Conservation (phyloP, 1,140 invertebrate species). For the Hesperophylax magnus region DNA sequence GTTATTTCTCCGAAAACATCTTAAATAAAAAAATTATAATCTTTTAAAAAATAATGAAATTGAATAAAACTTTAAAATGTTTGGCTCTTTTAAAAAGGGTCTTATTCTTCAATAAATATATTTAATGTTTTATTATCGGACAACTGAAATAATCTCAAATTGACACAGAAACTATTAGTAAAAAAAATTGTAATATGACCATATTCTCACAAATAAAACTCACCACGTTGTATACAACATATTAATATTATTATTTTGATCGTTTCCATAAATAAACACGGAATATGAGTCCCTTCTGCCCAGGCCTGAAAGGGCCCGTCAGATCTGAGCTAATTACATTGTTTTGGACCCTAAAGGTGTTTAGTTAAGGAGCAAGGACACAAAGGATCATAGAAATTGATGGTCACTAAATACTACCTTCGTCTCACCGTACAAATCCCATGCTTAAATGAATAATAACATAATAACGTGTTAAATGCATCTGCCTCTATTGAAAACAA, state of each 20-base stretch:
- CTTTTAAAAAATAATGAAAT: no score
- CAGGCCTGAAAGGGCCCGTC: constrained; percentile 37
- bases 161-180: not conserved
- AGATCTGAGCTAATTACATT: constrained; percentile 51
- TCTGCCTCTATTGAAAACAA: constrained; percentile 25
- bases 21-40: no score
- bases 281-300: constrained; percentile 31
- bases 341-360: constrained; percentile 49
- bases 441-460: constrained; percentile 49
- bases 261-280: constrained; percentile 36
- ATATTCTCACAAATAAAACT: no score
- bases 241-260: no score
- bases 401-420: constrained; percentile 2
- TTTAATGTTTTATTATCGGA: no score
- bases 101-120: no score
- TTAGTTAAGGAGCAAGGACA: constrained; percentile 24
- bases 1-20: no score
- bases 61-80: no score
- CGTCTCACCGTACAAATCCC: constrained; percentile 17
- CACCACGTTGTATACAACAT: no score
- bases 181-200: no score
- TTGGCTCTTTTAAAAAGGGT: no score
- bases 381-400: constrained; percentile 34
- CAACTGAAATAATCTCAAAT: not conserved
- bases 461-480: constrained; percentile 48